These are phyloP conservation scores for Tinea trinotella DNA, from an alignment of 2,888 invertebrate genomes.

Conservation along the genomic window DNA sequence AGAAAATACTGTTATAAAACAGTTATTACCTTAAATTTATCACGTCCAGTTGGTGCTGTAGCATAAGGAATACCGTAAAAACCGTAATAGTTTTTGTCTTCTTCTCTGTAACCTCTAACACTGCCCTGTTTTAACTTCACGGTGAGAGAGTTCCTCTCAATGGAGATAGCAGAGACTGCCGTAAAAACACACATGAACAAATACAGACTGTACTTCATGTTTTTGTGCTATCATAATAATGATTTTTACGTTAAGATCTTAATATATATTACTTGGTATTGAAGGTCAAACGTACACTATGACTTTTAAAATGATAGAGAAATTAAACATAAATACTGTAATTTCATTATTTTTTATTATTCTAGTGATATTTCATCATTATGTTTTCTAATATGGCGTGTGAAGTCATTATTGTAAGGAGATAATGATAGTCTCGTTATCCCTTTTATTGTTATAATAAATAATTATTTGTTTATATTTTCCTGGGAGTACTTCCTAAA, in stretches of 20 bases:
- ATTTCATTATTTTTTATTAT: not conserved
- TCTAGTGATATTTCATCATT: not conserved
- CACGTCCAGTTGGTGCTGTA: constrained; percentile 35
- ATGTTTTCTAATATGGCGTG: not conserved
- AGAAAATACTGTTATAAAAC: too few species aligned
- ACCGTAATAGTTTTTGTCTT: constrained; percentile 28
- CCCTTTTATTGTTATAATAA: not conserved
- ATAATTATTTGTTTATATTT: not conserved
- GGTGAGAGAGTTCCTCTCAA: not conserved
- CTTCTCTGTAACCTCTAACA: constrained; percentile 20
- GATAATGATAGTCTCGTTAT: not conserved
- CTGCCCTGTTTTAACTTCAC: constrained; percentile 1
- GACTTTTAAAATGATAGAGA: not conserved
- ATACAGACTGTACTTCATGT: not conserved
- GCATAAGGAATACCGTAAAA: constrained; percentile 46
- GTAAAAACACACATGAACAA: not conserved
- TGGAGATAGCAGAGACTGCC: not conserved
- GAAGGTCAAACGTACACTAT: not conserved
- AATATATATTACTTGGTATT: not conserved
- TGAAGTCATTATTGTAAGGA: not conserved
- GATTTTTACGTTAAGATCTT: not conserved
- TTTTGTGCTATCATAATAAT: not conserved
- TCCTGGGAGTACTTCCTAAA: too few species aligned
- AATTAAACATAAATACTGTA: not conserved
- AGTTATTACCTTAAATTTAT: constrained; percentile 35